Percentiles rank a stretch among this genome's conserved stretches.
Evolutionary conservation across 2,888 invertebrate species (phyloP).

Genomic region (Drosophila heteroneura): DNA sequence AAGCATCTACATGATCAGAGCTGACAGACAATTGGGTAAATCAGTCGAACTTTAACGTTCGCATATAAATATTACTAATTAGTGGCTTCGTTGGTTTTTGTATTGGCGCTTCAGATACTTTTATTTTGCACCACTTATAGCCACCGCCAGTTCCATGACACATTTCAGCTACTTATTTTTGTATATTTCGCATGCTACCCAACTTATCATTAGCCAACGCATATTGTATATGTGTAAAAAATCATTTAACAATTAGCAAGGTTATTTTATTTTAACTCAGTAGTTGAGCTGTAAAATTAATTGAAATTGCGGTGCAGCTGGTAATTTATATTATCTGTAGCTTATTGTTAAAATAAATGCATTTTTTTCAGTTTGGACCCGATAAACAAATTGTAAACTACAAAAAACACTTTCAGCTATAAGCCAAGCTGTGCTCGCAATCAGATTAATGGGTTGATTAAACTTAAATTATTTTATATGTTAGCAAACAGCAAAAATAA

Average conservation of each 20-base stretch:
- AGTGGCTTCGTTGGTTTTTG: background rate
- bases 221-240: slow-evolving; percentile 6
- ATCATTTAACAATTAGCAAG: slow-evolving; percentile 31
- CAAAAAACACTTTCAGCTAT: slow-evolving; percentile 25
- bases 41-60: background rate
- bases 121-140: slow-evolving; percentile 51
- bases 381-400: slow-evolving; percentile 42
- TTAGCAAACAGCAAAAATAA: slow-evolving; percentile 30
- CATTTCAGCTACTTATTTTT: slow-evolving; percentile 62
- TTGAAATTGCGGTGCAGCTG: slow-evolving; percentile 69
- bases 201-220: slow-evolving; percentile 34
- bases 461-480: slow-evolving; percentile 63
- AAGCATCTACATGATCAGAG: slow-evolving; percentile 20
- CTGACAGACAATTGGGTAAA: slow-evolving; percentile 28
- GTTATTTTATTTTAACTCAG: slow-evolving; percentile 49
- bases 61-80: slow-evolving; percentile 42
- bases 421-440: slow-evolving; percentile 45
- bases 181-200: slow-evolving; percentile 17
- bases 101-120: slow-evolving; percentile 38
- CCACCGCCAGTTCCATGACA: slow-evolving; percentile 67
- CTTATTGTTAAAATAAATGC: slow-evolving; percentile 75
- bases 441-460: slow-evolving; percentile 73
- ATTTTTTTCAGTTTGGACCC: slow-evolving; percentile 41
- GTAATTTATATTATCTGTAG: slow-evolving; percentile 63
- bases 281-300: slow-evolving; percentile 70